Evolutionary conservation across 2,113 vertebrate species (phyloP).

Genomic region (Lagopus muta): DNA sequence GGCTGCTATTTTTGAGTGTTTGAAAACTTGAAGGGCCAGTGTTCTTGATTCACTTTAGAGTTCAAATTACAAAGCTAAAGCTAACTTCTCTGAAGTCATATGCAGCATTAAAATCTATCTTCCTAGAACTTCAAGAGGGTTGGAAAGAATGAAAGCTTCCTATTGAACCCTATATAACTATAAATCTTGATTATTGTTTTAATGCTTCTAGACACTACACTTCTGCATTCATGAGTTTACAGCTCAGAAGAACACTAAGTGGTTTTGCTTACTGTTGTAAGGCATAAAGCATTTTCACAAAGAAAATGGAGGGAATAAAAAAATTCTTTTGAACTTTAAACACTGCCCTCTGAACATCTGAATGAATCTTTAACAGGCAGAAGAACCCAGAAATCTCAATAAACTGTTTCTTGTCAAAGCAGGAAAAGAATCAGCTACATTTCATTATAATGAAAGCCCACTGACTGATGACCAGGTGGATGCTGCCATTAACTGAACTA

Average conservation of each 20-base stretch:
- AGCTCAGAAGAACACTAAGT: background rate
- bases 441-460: background rate
- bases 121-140: background rate
- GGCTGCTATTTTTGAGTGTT: no score
- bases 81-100: background rate
- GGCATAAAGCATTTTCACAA: background rate
- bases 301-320: background rate
- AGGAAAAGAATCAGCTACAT: background rate
- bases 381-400: background rate
- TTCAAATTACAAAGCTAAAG: background rate
- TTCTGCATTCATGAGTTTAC: background rate
- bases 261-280: background rate
- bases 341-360: background rate
- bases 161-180: background rate
- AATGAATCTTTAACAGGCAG: background rate
- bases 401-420: background rate
- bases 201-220: background rate
- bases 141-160: background rate
- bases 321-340: background rate
- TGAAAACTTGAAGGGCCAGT: background rate
- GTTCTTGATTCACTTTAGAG: background rate
- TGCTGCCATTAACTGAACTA: background rate
- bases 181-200: background rate
- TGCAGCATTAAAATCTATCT: background rate
- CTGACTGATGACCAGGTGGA: background rate